Conservation (phyloP, 2,797 vertebrate genomes). For the Acanthis flammea region DNA sequence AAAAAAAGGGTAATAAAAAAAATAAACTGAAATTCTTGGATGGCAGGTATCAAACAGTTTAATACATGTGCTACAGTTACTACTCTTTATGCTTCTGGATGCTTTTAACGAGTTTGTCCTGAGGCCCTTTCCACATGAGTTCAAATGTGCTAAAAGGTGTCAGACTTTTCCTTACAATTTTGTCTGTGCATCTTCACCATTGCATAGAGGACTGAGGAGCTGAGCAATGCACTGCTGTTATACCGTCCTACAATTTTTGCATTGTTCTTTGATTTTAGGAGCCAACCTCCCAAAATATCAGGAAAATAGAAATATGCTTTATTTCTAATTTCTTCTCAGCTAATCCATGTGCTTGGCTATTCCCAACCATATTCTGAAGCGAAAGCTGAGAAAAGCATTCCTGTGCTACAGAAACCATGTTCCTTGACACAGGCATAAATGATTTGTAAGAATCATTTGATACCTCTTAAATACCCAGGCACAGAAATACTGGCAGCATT, state of each 20-base stretch:
- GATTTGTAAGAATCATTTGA: neutral
- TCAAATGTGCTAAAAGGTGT: neutral
- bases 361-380: neutral
- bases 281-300: neutral
- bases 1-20: neutral
- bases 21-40: neutral
- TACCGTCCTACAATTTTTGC: neutral
- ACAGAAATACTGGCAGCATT: neutral
- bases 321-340: neutral
- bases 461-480: neutral
- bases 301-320: neutral
- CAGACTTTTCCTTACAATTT: neutral
- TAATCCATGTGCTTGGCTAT: neutral
- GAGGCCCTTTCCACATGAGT: neutral
- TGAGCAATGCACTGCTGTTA: neutral
- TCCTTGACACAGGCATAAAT: neutral
- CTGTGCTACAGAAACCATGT: neutral
- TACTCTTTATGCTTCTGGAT: neutral
- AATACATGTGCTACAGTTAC: neutral
- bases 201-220: neutral
- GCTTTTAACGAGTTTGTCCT: neutral
- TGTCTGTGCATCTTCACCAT: neutral
- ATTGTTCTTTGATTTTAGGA: neutral
- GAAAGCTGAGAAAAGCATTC: neutral
- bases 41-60: neutral